Evolutionary conservation across 2,797 vertebrate species (phyloP).

Genomic region (Pelodytes ibericus): DNA sequence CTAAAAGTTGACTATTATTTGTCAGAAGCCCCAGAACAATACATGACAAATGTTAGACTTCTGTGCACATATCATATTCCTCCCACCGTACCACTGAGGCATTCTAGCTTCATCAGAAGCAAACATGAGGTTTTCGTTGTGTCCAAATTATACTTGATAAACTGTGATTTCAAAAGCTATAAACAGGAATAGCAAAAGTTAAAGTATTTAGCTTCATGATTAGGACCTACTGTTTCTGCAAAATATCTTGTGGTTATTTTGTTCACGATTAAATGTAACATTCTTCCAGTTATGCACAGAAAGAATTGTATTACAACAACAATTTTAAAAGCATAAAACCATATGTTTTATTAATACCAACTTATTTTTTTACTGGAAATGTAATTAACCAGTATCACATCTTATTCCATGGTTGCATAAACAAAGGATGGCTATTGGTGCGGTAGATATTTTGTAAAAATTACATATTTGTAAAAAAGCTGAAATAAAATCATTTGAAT

Average conservation of each 20-base stretch:
- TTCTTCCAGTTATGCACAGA: too few relatives aligned
- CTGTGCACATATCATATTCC: background rate
- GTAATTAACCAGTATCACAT: too few relatives aligned
- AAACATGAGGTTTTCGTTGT: background rate
- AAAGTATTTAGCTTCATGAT: background rate
- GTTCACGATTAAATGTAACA: slow-evolving; percentile 6
- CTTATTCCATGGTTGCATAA: too few relatives aligned
- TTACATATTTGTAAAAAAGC: too few relatives aligned
- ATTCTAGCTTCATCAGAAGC: background rate
- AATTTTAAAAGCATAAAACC: too few relatives aligned
- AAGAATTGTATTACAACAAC: too few relatives aligned
- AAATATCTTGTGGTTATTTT: slow-evolving; percentile 22
- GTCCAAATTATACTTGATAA: background rate
- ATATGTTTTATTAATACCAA: too few relatives aligned
- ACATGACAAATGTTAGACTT: background rate
- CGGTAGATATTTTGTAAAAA: too few relatives aligned
- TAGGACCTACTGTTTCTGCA: background rate
- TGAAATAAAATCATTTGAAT: too few relatives aligned
- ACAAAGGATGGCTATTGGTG: too few relatives aligned
- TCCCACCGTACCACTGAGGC: background rate
- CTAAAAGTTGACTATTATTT: background rate
- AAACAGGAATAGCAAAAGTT: background rate
- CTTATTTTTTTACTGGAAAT: too few relatives aligned
- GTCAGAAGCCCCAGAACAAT: background rate
- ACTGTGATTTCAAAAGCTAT: background rate